Conservation (phyloP, 2,113 vertebrate species). For the Lutjanus erythropterus region DNA sequence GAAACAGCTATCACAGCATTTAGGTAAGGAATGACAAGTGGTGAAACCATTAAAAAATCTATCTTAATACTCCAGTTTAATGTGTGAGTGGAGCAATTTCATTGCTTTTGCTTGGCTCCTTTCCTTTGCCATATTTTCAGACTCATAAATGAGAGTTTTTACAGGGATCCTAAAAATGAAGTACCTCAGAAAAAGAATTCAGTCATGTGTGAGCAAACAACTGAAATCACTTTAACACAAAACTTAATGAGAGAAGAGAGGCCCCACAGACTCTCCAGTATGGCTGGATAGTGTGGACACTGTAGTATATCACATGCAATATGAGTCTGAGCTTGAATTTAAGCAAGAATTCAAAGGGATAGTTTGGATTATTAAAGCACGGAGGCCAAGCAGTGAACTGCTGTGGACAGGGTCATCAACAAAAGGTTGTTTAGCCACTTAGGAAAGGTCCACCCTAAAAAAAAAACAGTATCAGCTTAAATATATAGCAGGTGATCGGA, state of each 20-base stretch:
- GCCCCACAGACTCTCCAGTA: neutral
- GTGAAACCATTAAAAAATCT: constrained; percentile 24
- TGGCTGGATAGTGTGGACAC: neutral
- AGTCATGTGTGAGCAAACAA: neutral
- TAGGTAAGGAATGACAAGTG: constrained; percentile 40
- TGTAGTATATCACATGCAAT: neutral
- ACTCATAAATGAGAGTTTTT: constrained; percentile 31
- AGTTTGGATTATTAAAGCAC: too few species aligned
- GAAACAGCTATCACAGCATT: constrained; percentile 30
- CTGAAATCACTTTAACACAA: constrained; percentile 7
- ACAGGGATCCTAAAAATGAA: constrained; percentile 32
- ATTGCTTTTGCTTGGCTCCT: neutral
- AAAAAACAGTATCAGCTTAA: too few species aligned
- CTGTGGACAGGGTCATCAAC: too few species aligned
- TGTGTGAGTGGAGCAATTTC: constrained; percentile 1
- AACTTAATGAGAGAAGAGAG: neutral
- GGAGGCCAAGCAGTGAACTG: too few species aligned
- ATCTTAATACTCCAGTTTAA: constrained; percentile 26
- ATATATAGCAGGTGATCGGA: too few species aligned
- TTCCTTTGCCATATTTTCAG: constrained; percentile 35
- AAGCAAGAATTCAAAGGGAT: too few species aligned
- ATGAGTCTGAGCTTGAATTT: neutral
- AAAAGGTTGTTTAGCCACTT: too few species aligned
- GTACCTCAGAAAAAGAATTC: neutral
- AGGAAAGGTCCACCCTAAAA: too few species aligned